Evolutionary conservation across 2,888 invertebrate genomes (phyloP).

Genomic region (Erannis defoliaria): DNA sequence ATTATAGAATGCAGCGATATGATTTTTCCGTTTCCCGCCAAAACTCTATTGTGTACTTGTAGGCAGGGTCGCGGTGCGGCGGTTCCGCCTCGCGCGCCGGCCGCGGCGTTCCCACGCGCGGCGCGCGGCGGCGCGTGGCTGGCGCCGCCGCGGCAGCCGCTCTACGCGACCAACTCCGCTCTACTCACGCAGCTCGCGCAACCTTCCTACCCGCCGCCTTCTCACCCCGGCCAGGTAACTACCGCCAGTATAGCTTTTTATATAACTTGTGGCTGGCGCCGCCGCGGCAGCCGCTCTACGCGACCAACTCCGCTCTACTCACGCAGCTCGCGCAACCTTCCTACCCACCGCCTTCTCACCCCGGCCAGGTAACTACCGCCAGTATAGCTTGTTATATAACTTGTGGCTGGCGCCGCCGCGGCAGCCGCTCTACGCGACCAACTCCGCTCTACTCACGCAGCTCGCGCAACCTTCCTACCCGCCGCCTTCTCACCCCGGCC

Average conservation of each 20-base stretch:
- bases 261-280: constrained; percentile 66
- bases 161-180: constrained; percentile 80
- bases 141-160: constrained; percentile 68
- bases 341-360: constrained; percentile 76
- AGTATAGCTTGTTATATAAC: no score
- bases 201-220: constrained; percentile 84
- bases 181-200: constrained; percentile 88
- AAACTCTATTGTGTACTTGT: not conserved
- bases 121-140: constrained; percentile 60
- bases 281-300: constrained; percentile 72
- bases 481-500: constrained; percentile 65
- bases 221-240: constrained; percentile 56
- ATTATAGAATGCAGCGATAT: no score
- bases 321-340: constrained; percentile 89
- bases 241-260: no score
- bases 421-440: constrained; percentile 73
- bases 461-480: constrained; percentile 88
- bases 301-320: constrained; percentile 83
- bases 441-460: constrained; percentile 87
- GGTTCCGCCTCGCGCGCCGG: constrained; percentile 45
- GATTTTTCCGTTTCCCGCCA: no score
- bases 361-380: constrained; percentile 48
- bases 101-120: constrained; percentile 54
- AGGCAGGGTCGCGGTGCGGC: constrained; percentile 61
- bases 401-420: constrained; percentile 67